Conservation (phyloP, 2,888 invertebrate species). For the Noctuana brunneofusca region DNA sequence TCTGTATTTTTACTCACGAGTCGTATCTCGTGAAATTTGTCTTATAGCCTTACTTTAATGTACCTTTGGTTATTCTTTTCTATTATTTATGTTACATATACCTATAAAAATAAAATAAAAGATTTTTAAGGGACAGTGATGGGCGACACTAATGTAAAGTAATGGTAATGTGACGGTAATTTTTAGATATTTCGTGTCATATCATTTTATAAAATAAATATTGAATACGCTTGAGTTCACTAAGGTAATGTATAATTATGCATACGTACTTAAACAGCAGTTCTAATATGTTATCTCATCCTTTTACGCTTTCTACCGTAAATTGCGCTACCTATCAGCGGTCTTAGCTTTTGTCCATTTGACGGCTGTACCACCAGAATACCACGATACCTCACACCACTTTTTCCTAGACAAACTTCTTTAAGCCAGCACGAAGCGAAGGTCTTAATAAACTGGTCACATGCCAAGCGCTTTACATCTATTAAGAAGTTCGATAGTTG, state of each 20-base stretch:
- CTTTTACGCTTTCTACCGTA: slow-evolving; percentile 30
- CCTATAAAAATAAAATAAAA: too few relatives aligned
- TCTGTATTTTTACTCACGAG: not conserved
- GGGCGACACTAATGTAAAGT: too few relatives aligned
- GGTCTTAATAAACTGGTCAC: slow-evolving; percentile 46
- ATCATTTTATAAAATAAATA: too few relatives aligned
- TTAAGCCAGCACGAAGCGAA: not conserved
- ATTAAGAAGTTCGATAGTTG: slow-evolving; percentile 66
- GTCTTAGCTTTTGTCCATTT: slow-evolving; percentile 66
- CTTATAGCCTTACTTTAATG: too few relatives aligned
- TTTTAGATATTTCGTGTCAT: too few relatives aligned
- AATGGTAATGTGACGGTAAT: too few relatives aligned
- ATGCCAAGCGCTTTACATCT: slow-evolving; percentile 61
- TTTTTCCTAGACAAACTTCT: not conserved
- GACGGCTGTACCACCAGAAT: slow-evolving; percentile 63
- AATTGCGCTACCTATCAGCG: slow-evolving; percentile 51
- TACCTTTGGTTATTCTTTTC: too few relatives aligned
- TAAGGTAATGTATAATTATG: not conserved
- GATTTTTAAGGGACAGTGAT: too few relatives aligned
- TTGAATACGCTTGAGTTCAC: not conserved
- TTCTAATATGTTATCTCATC: not conserved
- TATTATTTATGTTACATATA: too few relatives aligned
- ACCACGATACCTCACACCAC: slow-evolving; percentile 44
- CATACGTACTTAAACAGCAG: not conserved
- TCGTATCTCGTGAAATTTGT: too few relatives aligned